Evolutionary conservation across 2,113 vertebrate genomes (phyloP), one percentile per base, ranked within the genome.

Genomic region (Rhinolophus sinicus): DNA sequence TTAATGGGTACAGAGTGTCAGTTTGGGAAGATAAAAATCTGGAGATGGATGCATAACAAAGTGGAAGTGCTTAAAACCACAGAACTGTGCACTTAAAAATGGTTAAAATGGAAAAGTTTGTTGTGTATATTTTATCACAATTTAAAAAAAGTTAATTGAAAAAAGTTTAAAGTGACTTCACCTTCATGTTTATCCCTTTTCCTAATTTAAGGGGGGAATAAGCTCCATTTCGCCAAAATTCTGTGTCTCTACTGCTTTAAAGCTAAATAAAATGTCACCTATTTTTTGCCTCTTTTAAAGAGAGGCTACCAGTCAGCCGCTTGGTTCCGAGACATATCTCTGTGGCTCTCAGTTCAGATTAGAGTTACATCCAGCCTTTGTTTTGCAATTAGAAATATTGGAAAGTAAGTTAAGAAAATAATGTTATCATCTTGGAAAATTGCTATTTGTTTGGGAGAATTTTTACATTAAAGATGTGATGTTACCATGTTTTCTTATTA

Each of bases 261-360:
- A 28, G 2, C 38, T 67, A 18, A 58, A 30, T 65, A 93, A 54
- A 87, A 83, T 54, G 64, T 87, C 16, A 38, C 24, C 14, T 50
- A 64, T 8, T 35, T 91, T 93, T 54, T 50, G 14, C n/a, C 5
- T 77, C 44, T 52, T 18, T 72, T 38, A 88, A 24, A 10, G 16
- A 47, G 70, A 90, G 67, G 16, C 47, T 30, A 56, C 47, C 47
- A 50, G 12, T 73, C 21, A 24, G 5, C 26, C 26, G 11, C 60
- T 62, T 28, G 24, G 26, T 58, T 93, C 62, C 47, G 15, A 72
- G 47, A 77, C 6, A 26, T 2, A 44, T 78, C 11, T 67, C n/a
- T 89, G 52, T 95, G 65, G 52, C 38, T 94, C 33, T 81, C 26
- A 69, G n/a, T 82, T 94, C 64, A 95, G 73, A 73, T 77, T 84